Base-by-base conservation (phyloP, 2,888 invertebrate species). In the Stenchaetothrips biformis region DNA sequence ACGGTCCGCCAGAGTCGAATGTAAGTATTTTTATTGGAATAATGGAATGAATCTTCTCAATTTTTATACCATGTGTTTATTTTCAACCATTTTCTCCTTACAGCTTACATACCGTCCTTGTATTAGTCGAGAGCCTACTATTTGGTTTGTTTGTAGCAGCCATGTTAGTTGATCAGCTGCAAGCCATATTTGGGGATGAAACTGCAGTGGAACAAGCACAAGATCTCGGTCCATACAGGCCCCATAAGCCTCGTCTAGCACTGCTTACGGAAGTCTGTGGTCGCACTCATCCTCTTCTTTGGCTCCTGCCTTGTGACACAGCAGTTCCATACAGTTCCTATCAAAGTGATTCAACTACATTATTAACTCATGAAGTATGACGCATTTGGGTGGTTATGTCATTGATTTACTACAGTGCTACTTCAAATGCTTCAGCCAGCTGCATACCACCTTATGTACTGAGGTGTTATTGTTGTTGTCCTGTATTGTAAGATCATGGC, bases 91-190 rank as follows among this genome's bases (percentile, higher is more conserved):
- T 79, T 82, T 81, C 81, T 81, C 80, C 83, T 88, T 89, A 79
- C 88, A 95, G 95, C 86, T 90, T 96, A 84, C 96, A 96, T 86
- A 93, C 93, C 83, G 92, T 96, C 79, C 91, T 95, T 84, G 88
- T 96, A 83, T 89, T 94, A 81, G 87, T 96, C 86, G 95, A 95
- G 86, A 92, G 94, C 81, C 90, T 93, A 9, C 88, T 97, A 48
- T 97, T 96, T 87, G 96, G 96, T 11, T 90, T 97, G 85, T 96
- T 96, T 87, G 95, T 95, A 21, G 89, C 93, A 81, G 95, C 94
- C 77, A 95, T 97, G 82, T 91, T 96, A 87, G 92, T 94, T 83
- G 95, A 95, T 88, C 94, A 96, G 87, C 88, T 96, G 83, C 93
- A 94, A 86, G 94, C 94, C 11, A 94, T 96, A 84, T 90, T 95